Evolutionary conservation across 1,140 invertebrate genomes (phyloP), one percentile per base, ranked within the genome.

Genomic region (Ridgeia piscesae): DNA sequence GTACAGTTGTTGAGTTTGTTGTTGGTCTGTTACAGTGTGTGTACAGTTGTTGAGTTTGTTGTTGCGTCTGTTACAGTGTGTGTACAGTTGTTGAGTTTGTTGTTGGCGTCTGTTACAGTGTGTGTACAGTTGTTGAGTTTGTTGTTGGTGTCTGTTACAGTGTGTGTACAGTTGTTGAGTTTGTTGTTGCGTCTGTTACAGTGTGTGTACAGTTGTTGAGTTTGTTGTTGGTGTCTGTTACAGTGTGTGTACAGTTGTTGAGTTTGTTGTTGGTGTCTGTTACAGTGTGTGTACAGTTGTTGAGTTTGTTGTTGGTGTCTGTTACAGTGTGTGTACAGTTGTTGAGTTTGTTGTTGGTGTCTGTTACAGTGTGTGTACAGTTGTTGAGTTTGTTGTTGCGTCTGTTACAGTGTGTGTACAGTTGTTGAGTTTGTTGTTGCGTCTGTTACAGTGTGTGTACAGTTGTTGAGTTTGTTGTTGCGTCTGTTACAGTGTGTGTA

Each of bases 101-200:
- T 31, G 14, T 77, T 77, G n/a, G 58, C 58, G 27, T 77, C 17
- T 77, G 34, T n/a, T 35, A 89, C 33, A 91, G 50, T 58, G 50
- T 91, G 88, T 58, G 89, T 31, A 91, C 89, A 0, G 50, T 90
- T n/a, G n/a, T n/a, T n/a, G n/a, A n/a, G n/a, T n/a, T n/a, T n/a
- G n/a, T n/a, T n/a, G n/a, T n/a, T n/a, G n/a, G n/a, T n/a, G n/a
- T n/a, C n/a, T n/a, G n/a, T n/a, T n/a, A n/a, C n/a, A n/a, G 11
- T 42, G 11, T 42, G 2, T 77, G 58, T 77, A 77, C 58, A 31
- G 27, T 17, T 77, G 17, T 77, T 77, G 58, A 77, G 6, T 4
- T 31, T 14, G 8, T 77, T 31, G 14, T 77, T 77, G 58, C 58
- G 27, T 77, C 17, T 77, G 34, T n/a, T 35, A 89, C 33, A 91